Evolutionary conservation across 2,113 vertebrate genomes (phyloP).

Genomic region (Brachypodius melanocephalos): DNA sequence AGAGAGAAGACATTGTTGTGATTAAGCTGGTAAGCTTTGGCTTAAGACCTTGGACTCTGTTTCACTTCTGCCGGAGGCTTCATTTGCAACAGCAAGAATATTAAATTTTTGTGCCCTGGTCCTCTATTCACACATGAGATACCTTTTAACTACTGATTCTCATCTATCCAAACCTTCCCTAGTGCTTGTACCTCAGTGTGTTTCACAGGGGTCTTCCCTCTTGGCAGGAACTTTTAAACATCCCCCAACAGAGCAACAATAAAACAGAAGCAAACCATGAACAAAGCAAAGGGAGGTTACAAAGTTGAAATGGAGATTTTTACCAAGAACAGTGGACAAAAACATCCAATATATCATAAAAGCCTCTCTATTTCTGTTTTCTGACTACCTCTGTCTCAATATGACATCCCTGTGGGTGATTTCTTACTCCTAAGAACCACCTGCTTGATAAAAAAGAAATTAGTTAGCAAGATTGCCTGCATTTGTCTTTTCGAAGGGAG

Average conservation of each 20-base stretch:
- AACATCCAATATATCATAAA: rapidly evolving
- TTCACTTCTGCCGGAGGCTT: neutral
- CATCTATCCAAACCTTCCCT: neutral
- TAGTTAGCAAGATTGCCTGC: neutral
- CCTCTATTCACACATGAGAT: neutral
- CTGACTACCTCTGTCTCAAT: neutral
- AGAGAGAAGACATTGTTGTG: neutral
- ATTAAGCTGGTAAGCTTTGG: neutral
- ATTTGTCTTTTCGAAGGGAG: neutral
- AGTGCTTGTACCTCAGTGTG: neutral
- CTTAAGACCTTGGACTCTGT: neutral
- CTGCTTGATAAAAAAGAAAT: neutral
- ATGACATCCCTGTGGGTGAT: neutral
- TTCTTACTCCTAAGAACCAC: neutral
- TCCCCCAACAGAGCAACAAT: neutral
- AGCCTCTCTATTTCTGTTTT: neutral
- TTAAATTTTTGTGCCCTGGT: neutral
- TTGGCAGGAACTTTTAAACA: neutral
- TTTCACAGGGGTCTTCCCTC: neutral
- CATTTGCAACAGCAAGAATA: neutral
- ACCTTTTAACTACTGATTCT: neutral
- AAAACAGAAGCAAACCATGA: neutral
- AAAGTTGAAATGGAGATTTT: neutral
- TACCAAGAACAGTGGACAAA: neutral
- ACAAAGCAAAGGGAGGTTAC: neutral